Conservation (phyloP, 2,113 vertebrate species). For the Mellivora capensis region DNA sequence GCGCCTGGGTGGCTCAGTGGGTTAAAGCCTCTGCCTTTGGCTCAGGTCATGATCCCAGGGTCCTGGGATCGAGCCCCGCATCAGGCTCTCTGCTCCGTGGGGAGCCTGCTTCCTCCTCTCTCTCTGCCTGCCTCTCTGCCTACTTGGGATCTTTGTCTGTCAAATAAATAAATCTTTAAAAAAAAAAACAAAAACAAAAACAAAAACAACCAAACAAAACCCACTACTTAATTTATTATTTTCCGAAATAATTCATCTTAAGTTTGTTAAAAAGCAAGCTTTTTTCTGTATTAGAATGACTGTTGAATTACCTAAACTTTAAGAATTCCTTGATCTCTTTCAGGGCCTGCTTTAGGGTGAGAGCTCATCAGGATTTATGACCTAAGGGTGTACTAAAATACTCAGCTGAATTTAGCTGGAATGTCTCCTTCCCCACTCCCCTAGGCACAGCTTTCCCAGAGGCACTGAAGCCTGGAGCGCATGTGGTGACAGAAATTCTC, state of each 20-base stretch:
- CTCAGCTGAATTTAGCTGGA: background rate
- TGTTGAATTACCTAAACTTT: background rate
- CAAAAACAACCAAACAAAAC: background rate
- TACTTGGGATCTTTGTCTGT: no score
- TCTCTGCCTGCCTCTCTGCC: no score
- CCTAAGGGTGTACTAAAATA: background rate
- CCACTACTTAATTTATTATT: background rate
- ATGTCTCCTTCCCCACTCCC: background rate
- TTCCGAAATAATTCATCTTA: conserved; percentile 17
- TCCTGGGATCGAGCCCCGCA: no score
- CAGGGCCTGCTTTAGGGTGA: background rate
- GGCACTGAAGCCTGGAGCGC: background rate
- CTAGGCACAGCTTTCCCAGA: background rate
- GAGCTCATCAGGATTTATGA: background rate
- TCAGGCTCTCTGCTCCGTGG: no score
- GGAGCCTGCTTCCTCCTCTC: no score
- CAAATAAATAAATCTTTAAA: no score
- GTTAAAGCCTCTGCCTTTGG: no score
- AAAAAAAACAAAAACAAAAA: background rate
- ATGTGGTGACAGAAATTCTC: background rate
- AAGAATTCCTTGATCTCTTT: background rate
- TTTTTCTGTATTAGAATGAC: background rate
- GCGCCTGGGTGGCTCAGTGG: no score
- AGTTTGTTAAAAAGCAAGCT: background rate
- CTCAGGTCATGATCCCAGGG: no score